Evolutionary conservation across 2,888 invertebrate genomes (phyloP), one percentile per base, ranked within the genome.

Genomic region (Candidula unifasciata): DNA sequence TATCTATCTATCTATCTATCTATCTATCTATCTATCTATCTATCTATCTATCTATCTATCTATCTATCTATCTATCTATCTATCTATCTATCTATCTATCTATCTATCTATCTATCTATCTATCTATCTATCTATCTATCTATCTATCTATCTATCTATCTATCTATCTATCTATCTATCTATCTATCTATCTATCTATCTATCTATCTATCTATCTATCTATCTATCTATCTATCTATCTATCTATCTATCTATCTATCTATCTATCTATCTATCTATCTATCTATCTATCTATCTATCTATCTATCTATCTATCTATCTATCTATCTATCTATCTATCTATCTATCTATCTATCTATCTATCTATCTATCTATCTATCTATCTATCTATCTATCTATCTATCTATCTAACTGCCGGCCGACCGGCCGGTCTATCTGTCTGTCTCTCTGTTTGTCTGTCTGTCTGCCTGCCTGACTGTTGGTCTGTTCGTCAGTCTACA

Each of bases 251-350:
- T n/a, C n/a, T n/a, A n/a, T n/a, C n/a, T n/a, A n/a, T n/a, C n/a
- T n/a, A n/a, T n/a, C n/a, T n/a, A n/a, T n/a, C n/a, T n/a, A n/a
- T n/a, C n/a, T n/a, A n/a, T n/a, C n/a, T 60, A 60, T 60, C 60
- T 60, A 60, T 60, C 60, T 60, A 60, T 60, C 60, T 60, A 60
- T 60, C 60, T 60, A 60, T 60, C 60, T 60, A 60, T 60, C 60
- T 60, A 60, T 60, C 60, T 60, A 60, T 60, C 60, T 60, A 60
- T 60, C 60, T 60, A 60, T 60, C 60, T 60, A 60, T 60, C 60
- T 60, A 60, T 60, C 60, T 60, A 60, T 60, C 60, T 60, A 60
- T 60, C 60, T 60, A 60, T 60, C 60, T 60, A 60, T 60, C 60
- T 60, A 60, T 60, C 60, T 60, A 60, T 60, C 60, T 60, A 60